Percentiles rank a stretch among this genome's conserved stretches.
These are phyloP conservation scores for Drosophila formosana DNA, from an alignment of 2,888 invertebrate genomes.

Conservation along the genomic window DNA sequence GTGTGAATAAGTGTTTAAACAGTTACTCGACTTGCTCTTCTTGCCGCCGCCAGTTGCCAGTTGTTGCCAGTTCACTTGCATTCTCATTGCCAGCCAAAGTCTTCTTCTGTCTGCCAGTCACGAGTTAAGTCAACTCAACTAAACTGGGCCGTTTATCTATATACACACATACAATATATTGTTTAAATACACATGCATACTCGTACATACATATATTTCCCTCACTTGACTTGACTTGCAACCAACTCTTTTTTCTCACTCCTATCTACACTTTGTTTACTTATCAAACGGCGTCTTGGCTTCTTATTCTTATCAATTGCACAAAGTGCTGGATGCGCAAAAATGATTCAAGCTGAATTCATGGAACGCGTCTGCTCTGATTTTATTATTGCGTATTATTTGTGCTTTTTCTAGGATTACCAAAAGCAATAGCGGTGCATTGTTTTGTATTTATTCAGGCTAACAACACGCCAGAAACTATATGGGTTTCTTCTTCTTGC, in stretches of 20 bases:
- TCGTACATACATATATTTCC: constrained; percentile 17
- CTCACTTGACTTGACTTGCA: constrained; percentile 9
- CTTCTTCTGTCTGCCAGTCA: not conserved
- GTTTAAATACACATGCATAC: constrained; percentile 32
- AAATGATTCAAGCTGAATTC: too few species aligned
- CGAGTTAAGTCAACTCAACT: constrained; percentile 37
- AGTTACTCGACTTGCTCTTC: constrained; percentile 47
- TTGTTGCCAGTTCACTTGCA: constrained; percentile 44
- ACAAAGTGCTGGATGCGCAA: not conserved
- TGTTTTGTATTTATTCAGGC: too few species aligned
- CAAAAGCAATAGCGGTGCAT: too few species aligned
- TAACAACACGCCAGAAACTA: too few species aligned
- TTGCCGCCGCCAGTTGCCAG: not conserved
- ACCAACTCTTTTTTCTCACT: constrained; percentile 4
- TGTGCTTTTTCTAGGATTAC: too few species aligned
- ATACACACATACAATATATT: constrained; percentile 24
- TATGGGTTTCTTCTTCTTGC: not conserved
- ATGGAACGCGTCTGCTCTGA: too few species aligned
- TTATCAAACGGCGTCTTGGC: not conserved
- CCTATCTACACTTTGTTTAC: constrained; percentile 5
- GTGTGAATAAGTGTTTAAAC: constrained; percentile 61
- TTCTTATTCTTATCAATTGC: not conserved
- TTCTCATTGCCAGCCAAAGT: constrained; percentile 34
- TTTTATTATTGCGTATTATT: too few species aligned
- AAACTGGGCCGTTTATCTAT: constrained; percentile 50